Evolutionary conservation across 2,113 vertebrate species (phyloP).

Genomic region (Antidorcas marsupialis): DNA sequence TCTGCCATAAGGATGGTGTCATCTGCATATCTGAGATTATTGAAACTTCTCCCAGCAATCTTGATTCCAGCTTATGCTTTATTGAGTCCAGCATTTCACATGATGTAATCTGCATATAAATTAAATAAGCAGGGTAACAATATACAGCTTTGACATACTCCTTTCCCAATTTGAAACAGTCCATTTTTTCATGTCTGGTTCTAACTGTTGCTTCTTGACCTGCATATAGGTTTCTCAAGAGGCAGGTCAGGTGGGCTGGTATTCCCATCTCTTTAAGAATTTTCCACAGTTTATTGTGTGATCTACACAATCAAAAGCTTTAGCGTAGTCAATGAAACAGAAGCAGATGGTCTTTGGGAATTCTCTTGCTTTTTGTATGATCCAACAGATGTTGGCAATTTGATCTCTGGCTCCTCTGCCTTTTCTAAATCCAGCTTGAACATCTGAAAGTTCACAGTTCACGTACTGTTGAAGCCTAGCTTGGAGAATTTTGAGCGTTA

Average conservation of each 20-base stretch:
- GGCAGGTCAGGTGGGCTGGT: background rate
- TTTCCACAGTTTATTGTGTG: background rate
- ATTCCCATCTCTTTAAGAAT: background rate
- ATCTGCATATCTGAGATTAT: background rate
- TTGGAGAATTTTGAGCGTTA: background rate
- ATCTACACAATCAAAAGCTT: background rate
- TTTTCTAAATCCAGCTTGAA: background rate
- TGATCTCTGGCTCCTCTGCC: background rate
- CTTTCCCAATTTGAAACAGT: background rate
- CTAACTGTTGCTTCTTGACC: background rate
- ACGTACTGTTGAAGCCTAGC: background rate
- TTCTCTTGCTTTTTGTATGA: background rate
- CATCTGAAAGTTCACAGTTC: background rate
- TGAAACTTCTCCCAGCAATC: background rate
- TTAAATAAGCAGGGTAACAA: background rate
- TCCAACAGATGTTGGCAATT: background rate
- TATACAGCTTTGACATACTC: background rate
- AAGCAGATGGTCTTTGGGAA: background rate
- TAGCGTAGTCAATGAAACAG: background rate
- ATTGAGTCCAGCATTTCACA: background rate
- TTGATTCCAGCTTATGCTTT: background rate
- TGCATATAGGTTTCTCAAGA: background rate
- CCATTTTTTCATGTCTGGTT: background rate
- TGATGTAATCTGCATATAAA: background rate
- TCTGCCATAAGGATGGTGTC: background rate